A percentile compares a stretch with the other conserved stretches of the same genome.
These are phyloP conservation scores for Acropora tenuis DNA, from an alignment of 64 coral and sea anemone genomes.

Conservation along the genomic window DNA sequence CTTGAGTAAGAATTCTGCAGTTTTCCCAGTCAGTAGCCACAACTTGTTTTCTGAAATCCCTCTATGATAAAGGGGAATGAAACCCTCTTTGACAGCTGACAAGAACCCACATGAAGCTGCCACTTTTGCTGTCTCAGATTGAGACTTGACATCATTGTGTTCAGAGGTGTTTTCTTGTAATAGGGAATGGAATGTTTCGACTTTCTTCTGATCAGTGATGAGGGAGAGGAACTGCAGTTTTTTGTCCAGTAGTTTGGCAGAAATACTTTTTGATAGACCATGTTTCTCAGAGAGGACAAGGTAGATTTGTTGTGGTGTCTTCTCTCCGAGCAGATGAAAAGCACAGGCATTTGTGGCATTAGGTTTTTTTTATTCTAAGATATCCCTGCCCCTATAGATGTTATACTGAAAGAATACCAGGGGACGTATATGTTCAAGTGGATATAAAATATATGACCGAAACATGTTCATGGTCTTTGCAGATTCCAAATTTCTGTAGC, in stretches of 20 bases:
- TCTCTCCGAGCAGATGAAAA: slow-evolving; percentile 30
- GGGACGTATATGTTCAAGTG: slow-evolving; percentile 49
- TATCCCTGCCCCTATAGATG: slow-evolving; percentile 29
- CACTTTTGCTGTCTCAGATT: slow-evolving; percentile 35
- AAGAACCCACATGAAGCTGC: slow-evolving; percentile 39
- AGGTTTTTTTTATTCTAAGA: background rate
- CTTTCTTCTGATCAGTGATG: slow-evolving; percentile 15
- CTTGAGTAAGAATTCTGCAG: slow-evolving; percentile 28
- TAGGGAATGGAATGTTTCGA: slow-evolving; percentile 7
- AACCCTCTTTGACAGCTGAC: background rate
- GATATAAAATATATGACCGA: background rate
- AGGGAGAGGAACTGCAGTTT: slow-evolving; percentile 3
- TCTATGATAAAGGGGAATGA: slow-evolving; percentile 33
- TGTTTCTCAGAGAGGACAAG: slow-evolving; percentile 42
- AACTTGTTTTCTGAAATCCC: slow-evolving; percentile 40
- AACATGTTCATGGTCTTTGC: slow-evolving; percentile 58
- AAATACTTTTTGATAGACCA: slow-evolving; percentile 46
- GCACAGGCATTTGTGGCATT: slow-evolving; percentile 10
- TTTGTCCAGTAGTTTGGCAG: slow-evolving; percentile 6
- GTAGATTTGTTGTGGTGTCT: slow-evolving; percentile 55
- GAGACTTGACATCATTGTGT: slow-evolving; percentile 37
- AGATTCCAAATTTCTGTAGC: slow-evolving; percentile 20
- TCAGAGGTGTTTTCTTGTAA: slow-evolving; percentile 34
- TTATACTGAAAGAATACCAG: slow-evolving; percentile 31
- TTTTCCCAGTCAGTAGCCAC: slow-evolving; percentile 35